Base-by-base conservation (phyloP, 2,797 vertebrate species). In the Rhynchonycteris naso region DNA sequence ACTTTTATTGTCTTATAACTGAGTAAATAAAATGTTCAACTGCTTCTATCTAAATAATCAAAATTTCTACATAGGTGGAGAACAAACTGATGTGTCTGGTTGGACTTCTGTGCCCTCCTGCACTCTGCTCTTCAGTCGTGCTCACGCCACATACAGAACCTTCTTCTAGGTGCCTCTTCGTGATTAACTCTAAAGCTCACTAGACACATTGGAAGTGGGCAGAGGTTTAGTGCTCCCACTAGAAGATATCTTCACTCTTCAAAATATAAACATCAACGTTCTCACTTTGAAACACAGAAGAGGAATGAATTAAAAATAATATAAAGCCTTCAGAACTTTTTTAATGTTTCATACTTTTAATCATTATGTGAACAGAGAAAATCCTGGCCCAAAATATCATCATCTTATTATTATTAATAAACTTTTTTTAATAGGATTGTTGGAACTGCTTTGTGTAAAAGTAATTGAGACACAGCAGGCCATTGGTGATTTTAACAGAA, bases 371-470 rank as follows among this genome's bases (percentile, higher is more conserved):
- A 86, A 54, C 21, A 69, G 19, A 80, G 72, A 78, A 96, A 86
- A 72, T 47, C 26, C 11, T 91, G 8, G 4, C 28, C 43, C 86
- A 66, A 84, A 81, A 72, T 50, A 71, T 91, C 43, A 35, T 74
- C 83, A 81, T 79, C 69, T 86, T 88, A 69, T 75, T 88, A 69
- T 75, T 61, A 90, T 78, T 79, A 88, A 80, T 47, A 89, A 93
- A 78, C 38, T 63, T 94, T 69, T 43, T 43, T 43, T 43, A 43
- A 43, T 43, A 43, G 43, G 28, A 68, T 87, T 82, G 24, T 69
- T 85, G 47, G 16, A 87, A 83, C 11, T 68, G 14, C 95, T 86
- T 82, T 43, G 1, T 59, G 38, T 81, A 5, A 78, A 96, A 79
- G 54, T 38, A 74, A 72, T 22, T 80, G 71, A 90, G 35, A 52